phyloP scores from a whole-genome alignment of 2,888 invertebrate species.

The Phrixothrix hirtus region DNA sequence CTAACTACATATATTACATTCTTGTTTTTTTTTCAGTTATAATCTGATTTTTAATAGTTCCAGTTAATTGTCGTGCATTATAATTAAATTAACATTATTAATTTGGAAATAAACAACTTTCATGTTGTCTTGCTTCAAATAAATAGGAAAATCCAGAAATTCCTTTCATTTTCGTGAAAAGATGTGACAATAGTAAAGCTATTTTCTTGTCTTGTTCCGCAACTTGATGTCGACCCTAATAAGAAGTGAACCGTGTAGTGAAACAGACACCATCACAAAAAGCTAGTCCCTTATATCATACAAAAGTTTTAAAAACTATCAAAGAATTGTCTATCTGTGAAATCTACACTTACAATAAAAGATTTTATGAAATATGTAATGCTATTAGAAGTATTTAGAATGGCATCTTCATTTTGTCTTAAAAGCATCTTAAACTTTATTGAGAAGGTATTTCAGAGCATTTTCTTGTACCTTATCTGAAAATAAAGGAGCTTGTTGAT shows the following conservation, averaged over 20 bases:
- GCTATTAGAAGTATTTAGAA: too few relatives aligned
- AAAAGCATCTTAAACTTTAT: too few relatives aligned
- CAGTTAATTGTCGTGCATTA: too few relatives aligned
- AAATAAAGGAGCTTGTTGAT: conserved; percentile 15
- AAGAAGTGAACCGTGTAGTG: conserved; percentile 16
- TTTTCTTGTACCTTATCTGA: not conserved
- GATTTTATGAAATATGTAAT: too few relatives aligned
- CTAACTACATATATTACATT: too few relatives aligned
- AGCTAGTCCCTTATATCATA: conserved; percentile 14
- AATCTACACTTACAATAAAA: too few relatives aligned
- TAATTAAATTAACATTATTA: too few relatives aligned
- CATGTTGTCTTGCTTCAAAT: not conserved
- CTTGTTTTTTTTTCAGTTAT: too few relatives aligned
- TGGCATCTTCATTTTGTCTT: too few relatives aligned
- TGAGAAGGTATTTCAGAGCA: not conserved
- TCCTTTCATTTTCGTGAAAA: conserved; percentile 6
- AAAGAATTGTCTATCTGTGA: too few relatives aligned
- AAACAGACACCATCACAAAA: conserved; percentile 22
- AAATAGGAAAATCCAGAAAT: conserved; percentile 2
- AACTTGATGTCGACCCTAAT: conserved; percentile 16
- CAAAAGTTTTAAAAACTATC: too few relatives aligned
- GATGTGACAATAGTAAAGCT: conserved; percentile 18
- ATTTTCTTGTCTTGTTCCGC: conserved; percentile 19
- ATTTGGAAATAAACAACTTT: conserved; percentile 11
- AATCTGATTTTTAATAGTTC: too few relatives aligned